A percentile compares a stretch with the other conserved stretches of the same genome.
Evolutionary conservation across 2,888 invertebrate genomes (phyloP).

Genomic region (Drosophila antonietae): DNA sequence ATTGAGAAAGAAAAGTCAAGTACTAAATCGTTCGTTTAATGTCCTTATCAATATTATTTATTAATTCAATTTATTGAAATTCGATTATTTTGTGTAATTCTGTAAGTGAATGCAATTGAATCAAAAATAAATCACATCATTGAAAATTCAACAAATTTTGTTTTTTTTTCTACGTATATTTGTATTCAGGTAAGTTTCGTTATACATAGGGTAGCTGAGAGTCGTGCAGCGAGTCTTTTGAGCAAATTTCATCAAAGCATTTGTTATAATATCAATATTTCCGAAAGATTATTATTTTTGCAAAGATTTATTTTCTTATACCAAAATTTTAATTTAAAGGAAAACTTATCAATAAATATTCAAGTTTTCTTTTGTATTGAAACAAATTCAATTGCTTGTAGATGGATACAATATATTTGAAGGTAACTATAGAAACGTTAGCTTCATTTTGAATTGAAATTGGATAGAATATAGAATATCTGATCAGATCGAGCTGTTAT

Average conservation of each 20-base stretch:
- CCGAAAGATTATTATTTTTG: not conserved
- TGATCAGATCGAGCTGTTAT: not conserved
- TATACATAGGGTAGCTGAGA: not conserved
- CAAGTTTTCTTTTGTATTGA: too few species aligned
- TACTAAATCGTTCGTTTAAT: not conserved
- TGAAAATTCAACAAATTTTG: conserved; percentile 45
- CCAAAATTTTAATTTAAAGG: too few species aligned
- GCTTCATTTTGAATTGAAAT: too few species aligned
- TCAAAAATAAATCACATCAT: conserved; percentile 77
- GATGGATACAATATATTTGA: too few species aligned
- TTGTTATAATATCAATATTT: conserved; percentile 25
- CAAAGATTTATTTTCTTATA: not conserved
- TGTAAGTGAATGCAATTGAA: conserved; percentile 72
- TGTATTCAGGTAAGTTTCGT: not conserved
- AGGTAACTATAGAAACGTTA: too few species aligned
- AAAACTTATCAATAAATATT: too few species aligned
- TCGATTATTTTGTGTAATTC: conserved; percentile 56
- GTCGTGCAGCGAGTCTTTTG: not conserved
- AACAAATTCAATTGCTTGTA: too few species aligned
- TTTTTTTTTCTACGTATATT: not conserved
- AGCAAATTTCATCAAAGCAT: not conserved
- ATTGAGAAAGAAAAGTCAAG: not conserved
- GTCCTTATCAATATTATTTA: conserved; percentile 6
- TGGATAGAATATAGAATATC: not conserved
- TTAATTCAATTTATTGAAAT: conserved; percentile 26